phyloP scores from a whole-genome alignment of 2,113 vertebrate species.

The Psittacara wagleri region DNA sequence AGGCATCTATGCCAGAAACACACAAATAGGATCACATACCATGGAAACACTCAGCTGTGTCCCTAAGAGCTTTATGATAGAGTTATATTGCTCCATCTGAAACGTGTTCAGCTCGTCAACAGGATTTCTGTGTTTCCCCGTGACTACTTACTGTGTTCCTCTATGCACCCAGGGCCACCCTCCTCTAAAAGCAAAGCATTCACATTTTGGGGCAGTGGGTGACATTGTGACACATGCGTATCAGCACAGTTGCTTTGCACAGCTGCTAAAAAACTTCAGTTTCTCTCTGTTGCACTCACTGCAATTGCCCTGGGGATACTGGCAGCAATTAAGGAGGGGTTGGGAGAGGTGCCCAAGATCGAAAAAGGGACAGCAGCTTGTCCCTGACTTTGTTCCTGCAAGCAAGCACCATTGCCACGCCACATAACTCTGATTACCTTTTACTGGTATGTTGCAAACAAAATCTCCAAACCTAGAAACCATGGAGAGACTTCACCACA shows the following conservation, averaged over 20 bases:
- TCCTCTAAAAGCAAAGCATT: neutral
- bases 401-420: fast-evolving
- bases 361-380: neutral
- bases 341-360: neutral
- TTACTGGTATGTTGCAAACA: neutral
- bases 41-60: fast-evolving
- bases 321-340: neutral
- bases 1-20: fast-evolving
- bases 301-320: neutral
- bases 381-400: neutral
- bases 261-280: neutral
- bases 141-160: neutral
- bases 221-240: fast-evolving
- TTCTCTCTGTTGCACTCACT: neutral
- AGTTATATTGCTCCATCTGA: neutral
- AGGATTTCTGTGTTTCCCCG: neutral
- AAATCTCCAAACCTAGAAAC: neutral
- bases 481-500: too few relatives aligned
- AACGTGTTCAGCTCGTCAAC: fast-evolving
- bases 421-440: fast-evolving
- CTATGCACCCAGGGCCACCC: neutral
- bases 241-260: neutral
- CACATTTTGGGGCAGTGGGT: fast-evolving
- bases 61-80: neutral
- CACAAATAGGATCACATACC: neutral